Conservation (phyloP, 2,888 invertebrate genomes). For the Amblyjoppa proteus region DNA sequence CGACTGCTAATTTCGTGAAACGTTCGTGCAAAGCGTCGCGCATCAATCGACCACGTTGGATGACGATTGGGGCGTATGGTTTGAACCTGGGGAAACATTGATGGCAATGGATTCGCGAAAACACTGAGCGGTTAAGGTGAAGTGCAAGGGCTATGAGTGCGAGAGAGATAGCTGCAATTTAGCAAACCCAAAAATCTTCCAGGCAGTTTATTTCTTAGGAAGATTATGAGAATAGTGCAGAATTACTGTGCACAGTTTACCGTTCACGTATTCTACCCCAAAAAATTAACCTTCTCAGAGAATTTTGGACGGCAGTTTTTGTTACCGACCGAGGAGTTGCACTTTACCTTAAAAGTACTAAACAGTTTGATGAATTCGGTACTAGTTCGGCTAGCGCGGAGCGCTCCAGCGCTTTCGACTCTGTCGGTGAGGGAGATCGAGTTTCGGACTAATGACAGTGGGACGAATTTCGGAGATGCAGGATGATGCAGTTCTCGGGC, state of each 20-base stretch:
- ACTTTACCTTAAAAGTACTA: background rate
- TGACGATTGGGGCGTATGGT: background rate
- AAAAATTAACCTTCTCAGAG: too few relatives aligned
- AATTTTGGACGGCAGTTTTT: too few relatives aligned
- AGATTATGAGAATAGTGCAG: too few relatives aligned
- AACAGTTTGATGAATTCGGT: background rate
- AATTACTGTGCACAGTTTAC: too few relatives aligned
- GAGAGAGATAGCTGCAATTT: too few relatives aligned
- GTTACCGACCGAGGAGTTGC: too few relatives aligned
- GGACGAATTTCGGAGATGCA: background rate
- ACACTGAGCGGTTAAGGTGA: background rate
- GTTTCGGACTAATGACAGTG: background rate
- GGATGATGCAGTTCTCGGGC: background rate
- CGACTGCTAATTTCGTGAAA: background rate
- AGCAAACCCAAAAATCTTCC: too few relatives aligned
- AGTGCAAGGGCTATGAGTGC: too few relatives aligned
- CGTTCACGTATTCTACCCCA: too few relatives aligned
- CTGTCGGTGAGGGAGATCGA: background rate
- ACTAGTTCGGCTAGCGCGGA: too few relatives aligned
- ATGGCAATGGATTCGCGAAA: background rate
- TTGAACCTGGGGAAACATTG: background rate
- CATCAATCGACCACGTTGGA: background rate
- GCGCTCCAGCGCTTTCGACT: too few relatives aligned
- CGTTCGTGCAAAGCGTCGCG: background rate
- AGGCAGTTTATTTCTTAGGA: too few relatives aligned